Percentiles rank a stretch among this genome's conserved stretches.
phyloP scores from a whole-genome alignment of 2,888 invertebrate genomes.

The Epirrhoe alternata region DNA sequence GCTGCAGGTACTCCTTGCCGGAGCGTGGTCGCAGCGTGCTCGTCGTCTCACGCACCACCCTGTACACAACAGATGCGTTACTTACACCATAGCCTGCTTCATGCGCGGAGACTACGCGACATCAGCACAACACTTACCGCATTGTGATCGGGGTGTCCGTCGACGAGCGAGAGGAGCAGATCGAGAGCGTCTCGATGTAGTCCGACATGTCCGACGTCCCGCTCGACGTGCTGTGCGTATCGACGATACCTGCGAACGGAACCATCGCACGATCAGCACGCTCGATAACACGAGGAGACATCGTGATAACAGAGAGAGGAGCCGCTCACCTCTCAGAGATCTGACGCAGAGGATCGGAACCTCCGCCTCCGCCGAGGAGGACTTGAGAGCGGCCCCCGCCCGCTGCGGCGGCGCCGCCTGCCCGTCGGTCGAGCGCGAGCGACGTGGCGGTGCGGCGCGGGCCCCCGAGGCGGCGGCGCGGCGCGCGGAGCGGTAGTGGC shows the following conservation, averaged over 20 bases:
- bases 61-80: constrained; percentile 37
- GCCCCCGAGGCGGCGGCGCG: constrained; percentile 83
- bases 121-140: constrained; percentile 58
- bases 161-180: constrained; percentile 93
- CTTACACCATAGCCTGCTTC: neutral
- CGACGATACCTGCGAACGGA: constrained; percentile 69
- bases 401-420: constrained; percentile 83
- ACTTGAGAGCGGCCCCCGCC: constrained; percentile 86
- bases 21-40: constrained; percentile 93
- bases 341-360: constrained; percentile 88
- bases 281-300: too few relatives aligned
- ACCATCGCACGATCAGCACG: neutral
- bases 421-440: constrained; percentile 89
- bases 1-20: constrained; percentile 92
- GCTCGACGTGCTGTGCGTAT: constrained; percentile 91
- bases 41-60: constrained; percentile 67
- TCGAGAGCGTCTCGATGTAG: constrained; percentile 92
- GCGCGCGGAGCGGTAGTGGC: constrained; percentile 84
- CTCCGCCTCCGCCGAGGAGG: constrained; percentile 91
- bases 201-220: constrained; percentile 95
- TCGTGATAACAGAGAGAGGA: too few relatives aligned
- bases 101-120: neutral
- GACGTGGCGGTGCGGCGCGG: constrained; percentile 85
- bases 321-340: constrained; percentile 73
- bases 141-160: constrained; percentile 88